phyloP scores from a whole-genome alignment of 1,140 invertebrate genomes.

The Meteorus sp. region DNA sequence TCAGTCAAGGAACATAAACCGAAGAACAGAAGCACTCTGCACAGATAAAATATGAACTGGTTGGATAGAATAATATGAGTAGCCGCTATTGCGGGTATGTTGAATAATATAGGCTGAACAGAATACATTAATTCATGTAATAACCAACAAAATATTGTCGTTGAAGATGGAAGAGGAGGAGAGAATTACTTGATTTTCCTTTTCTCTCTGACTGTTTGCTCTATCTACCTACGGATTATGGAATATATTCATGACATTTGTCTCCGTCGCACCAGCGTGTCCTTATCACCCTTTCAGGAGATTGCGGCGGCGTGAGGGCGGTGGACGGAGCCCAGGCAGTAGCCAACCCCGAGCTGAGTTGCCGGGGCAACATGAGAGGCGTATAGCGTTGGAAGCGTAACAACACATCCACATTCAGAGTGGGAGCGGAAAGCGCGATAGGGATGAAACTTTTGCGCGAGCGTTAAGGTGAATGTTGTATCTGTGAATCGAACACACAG shows the following conservation, averaged over 20 bases:
- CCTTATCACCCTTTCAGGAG: constrained; percentile 22
- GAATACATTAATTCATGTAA: too few species aligned
- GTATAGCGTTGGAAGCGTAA: constrained; percentile 43
- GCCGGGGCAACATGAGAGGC: constrained; percentile 56
- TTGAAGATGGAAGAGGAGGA: neutral
- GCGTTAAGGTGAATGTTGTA: too few species aligned
- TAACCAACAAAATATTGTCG: too few species aligned
- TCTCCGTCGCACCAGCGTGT: constrained; percentile 8
- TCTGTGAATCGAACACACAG: too few species aligned
- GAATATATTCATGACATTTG: too few species aligned
- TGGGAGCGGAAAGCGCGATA: constrained; percentile 26
- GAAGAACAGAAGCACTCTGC: too few species aligned
- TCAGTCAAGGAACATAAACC: too few species aligned
- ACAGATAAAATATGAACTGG: too few species aligned
- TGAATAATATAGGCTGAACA: too few species aligned
- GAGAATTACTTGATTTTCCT: neutral
- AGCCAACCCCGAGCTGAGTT: constrained; percentile 57
- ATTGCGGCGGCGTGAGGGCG: constrained; percentile 37
- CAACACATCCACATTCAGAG: neutral
- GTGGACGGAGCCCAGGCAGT: constrained; percentile 51
- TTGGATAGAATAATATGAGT: too few species aligned
- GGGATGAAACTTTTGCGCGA: constrained; percentile 7
- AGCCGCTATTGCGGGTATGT: too few species aligned
- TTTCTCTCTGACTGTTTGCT: neutral
- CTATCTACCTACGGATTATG: too few species aligned